A percentile compares a stretch with the other conserved stretches of the same genome.
These are phyloP conservation scores for Sprattus sprattus DNA, from an alignment of 2,113 vertebrate species.

Conservation along the genomic window DNA sequence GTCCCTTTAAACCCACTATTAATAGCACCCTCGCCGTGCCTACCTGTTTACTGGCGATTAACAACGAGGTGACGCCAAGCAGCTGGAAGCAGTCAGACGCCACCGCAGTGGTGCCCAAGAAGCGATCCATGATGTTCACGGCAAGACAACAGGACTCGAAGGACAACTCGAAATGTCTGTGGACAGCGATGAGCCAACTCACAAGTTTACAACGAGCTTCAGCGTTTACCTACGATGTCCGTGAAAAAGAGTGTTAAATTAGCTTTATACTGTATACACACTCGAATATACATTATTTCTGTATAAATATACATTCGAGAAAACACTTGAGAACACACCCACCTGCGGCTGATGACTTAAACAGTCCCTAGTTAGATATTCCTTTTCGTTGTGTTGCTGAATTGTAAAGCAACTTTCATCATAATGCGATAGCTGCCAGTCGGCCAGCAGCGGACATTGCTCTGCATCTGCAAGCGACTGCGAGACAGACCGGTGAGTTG, in stretches of 20 bases:
- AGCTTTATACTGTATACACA: neutral
- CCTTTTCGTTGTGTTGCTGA: slow-evolving; percentile 74
- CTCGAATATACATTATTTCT: too few species aligned
- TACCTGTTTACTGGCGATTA: slow-evolving; percentile 92
- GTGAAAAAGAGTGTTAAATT: neutral
- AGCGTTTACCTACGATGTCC: slow-evolving; percentile 77
- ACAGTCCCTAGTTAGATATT: slow-evolving; percentile 76
- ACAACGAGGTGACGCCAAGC: slow-evolving; percentile 85
- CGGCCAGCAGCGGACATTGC: slow-evolving; percentile 37
- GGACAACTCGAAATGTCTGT: slow-evolving; percentile 80
- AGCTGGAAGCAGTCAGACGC: slow-evolving; percentile 94
- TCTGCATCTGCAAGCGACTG: slow-evolving; percentile 4
- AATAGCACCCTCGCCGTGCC: neutral
- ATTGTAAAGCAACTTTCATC: slow-evolving; percentile 82
- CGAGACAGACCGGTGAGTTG: neutral
- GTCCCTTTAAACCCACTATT: neutral
- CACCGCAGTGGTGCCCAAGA: slow-evolving; percentile 83
- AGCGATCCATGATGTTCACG: slow-evolving; percentile 89
- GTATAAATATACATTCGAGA: neutral
- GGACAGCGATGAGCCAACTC: slow-evolving; percentile 90
- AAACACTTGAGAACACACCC: slow-evolving; percentile 17
- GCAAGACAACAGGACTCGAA: slow-evolving; percentile 90
- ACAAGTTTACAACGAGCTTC: slow-evolving; percentile 86
- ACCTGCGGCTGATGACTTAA: slow-evolving; percentile 86
- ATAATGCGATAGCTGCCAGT: slow-evolving; percentile 77